These are phyloP conservation scores for Mesembrinibis cayennensis DNA, from an alignment of 2,113 vertebrate genomes.

Conservation along the genomic window DNA sequence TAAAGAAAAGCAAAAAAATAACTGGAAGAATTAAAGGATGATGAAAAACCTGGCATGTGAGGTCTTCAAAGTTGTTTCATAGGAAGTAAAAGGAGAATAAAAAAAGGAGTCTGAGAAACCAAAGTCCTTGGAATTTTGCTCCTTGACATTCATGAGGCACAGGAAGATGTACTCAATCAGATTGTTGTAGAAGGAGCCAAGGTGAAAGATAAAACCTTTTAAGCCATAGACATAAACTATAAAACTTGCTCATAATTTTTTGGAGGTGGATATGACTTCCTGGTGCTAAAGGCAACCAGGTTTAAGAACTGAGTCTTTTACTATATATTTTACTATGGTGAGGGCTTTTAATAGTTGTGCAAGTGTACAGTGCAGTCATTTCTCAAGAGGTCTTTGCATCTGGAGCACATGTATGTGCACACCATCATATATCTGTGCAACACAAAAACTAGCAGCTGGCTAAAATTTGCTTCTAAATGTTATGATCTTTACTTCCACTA, in stretches of 20 bases:
- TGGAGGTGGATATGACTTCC: neutral
- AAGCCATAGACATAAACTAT: neutral
- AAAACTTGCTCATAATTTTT: neutral
- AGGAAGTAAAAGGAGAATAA: neutral
- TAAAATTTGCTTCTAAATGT: neutral
- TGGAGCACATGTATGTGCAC: neutral
- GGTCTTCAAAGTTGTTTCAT: fast-evolving
- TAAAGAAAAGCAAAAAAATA: neutral
- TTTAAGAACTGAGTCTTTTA: neutral
- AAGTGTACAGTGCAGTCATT: neutral
- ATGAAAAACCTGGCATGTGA: neutral
- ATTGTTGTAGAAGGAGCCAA: neutral
- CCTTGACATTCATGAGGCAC: neutral
- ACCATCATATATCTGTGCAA: neutral
- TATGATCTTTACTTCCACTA: neutral
- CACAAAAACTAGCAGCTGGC: neutral
- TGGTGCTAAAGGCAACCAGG: neutral
- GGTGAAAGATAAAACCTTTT: neutral
- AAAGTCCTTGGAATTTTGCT: neutral
- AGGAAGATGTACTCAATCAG: neutral
- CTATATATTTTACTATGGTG: neutral
- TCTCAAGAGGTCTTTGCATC: neutral
- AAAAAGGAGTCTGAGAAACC: neutral
- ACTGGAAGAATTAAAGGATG: neutral
- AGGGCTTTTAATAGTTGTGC: neutral